Evolutionary conservation across 2,888 invertebrate genomes (phyloP).

Genomic region (Pollenia angustigena): DNA sequence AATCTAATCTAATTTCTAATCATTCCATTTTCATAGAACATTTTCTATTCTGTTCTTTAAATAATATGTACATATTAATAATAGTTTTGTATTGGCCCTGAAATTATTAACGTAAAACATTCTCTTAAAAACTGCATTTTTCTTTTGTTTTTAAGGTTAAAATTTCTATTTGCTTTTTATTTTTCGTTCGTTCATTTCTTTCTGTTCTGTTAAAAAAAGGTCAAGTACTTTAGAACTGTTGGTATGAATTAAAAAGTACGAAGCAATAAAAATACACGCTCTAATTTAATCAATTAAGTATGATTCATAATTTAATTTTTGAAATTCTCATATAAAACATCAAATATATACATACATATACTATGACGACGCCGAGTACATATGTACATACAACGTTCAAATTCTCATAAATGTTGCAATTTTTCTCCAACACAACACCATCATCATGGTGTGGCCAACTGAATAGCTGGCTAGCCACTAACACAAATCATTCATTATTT

Average conservation of each 20-base stretch:
- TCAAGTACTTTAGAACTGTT: slow-evolving; percentile 50
- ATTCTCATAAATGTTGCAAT: slow-evolving; percentile 1
- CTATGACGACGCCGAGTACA: neutral
- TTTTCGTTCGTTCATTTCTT: slow-evolving; percentile 15
- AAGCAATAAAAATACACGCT: slow-evolving; percentile 36
- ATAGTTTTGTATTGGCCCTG: neutral
- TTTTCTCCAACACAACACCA: slow-evolving; percentile 14
- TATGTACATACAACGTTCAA: neutral
- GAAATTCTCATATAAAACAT: slow-evolving; percentile 29
- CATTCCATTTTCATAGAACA: too few relatives aligned
- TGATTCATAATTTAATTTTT: slow-evolving; percentile 63
- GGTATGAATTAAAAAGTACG: slow-evolving; percentile 1
- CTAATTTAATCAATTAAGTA: slow-evolving; percentile 56
- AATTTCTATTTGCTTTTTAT: slow-evolving; percentile 2
- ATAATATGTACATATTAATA: neutral
- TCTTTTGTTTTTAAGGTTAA: slow-evolving; percentile 15
- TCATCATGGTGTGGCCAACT: neutral
- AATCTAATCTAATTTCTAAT: too few relatives aligned
- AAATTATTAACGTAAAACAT: neutral
- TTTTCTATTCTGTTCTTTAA: too few relatives aligned
- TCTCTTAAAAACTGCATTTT: slow-evolving; percentile 1
- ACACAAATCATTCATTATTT: slow-evolving; percentile 16
- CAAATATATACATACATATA: neutral
- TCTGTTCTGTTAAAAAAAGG: slow-evolving; percentile 44
- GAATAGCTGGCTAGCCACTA: neutral